Base-by-base conservation (phyloP, 2,888 invertebrate species). In the Clusia tigrina region DNA sequence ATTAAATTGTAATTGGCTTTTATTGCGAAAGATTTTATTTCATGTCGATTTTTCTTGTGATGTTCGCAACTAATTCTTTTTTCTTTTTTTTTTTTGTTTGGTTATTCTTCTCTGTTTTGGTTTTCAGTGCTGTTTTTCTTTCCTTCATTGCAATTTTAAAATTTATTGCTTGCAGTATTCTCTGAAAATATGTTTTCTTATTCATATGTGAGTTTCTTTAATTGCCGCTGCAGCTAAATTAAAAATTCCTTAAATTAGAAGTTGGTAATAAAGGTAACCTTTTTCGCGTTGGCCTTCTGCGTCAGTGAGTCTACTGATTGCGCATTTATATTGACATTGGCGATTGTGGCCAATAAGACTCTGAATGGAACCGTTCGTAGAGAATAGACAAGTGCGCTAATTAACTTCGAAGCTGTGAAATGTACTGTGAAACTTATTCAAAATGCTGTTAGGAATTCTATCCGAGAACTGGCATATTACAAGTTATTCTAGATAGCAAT, bases 1-100 rank as follows among this genome's bases (percentile, higher is more conserved):
- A 67, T 67, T 67, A 69, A 69, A 64, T 64, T 67, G 65, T 64
- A 69, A 69, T 66, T 66, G 69, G 62, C 66, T 69, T 65, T 69
- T 67, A 67, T 64, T 65, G 65, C 63, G 51, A 64, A 69, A 63
- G 48, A 18, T 48, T 48, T 48, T 48, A 5, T 18, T 48, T 48
- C 5, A 22, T 42, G 32, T 32, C 42, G 9, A n/a, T 17, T 42
- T 42, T 42, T 42, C 3, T 42, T 42, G 9, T 42, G n/a, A n/a
- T n/a, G n/a, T n/a, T n/a, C n/a, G n/a, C n/a, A n/a, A n/a, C n/a
- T 48, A 20, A 22, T 48, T 18, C 22, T 18, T 18, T 48, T 18
- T 48, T 48, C 6, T 15, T 48, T 18, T 48, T 18, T 18, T 48
- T 48, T 2, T 42, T 15, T n/a, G n/a, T n/a, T n/a, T n/a, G n/a